Conservation (phyloP, 2,888 invertebrate genomes). For the Syrphus vitripennis region DNA sequence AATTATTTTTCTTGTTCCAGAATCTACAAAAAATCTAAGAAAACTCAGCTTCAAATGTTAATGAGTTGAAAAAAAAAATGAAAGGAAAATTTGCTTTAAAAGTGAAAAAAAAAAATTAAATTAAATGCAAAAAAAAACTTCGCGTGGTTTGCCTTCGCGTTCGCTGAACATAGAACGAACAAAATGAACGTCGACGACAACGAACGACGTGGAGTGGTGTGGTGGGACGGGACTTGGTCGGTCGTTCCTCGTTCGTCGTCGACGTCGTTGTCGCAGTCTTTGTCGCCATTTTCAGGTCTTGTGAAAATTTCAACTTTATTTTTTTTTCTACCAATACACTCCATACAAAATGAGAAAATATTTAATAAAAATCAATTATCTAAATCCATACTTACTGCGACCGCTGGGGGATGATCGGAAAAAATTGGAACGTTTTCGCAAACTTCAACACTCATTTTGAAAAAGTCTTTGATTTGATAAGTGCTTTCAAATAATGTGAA, state of each 20-base stretch:
- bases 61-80: background rate
- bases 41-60: background rate
- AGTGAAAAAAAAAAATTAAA: conserved; percentile 21
- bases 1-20: background rate
- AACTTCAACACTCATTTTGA: conserved; percentile 60
- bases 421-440: conserved; percentile 18
- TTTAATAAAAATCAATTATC: conserved; percentile 38
- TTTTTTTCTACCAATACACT: conserved; percentile 15
- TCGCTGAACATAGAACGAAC: conserved; percentile 59
- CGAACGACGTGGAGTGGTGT: conserved; percentile 63
- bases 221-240: conserved; percentile 40
- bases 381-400: conserved; percentile 55
- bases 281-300: conserved; percentile 70
- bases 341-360: conserved; percentile 23
- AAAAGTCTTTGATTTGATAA: conserved; percentile 21
- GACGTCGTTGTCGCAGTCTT: conserved; percentile 11
- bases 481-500: background rate
- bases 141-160: conserved; percentile 61
- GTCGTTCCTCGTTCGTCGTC: background rate
- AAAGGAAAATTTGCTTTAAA: background rate
- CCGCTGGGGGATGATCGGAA: conserved; percentile 43
- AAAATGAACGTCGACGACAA: conserved; percentile 65
- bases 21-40: conserved; percentile 9
- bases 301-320: conserved; percentile 53
- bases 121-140: conserved; percentile 39